phyloP scores from a whole-genome alignment of 2,113 vertebrate genomes.

The Paralichthys olivaceus region DNA sequence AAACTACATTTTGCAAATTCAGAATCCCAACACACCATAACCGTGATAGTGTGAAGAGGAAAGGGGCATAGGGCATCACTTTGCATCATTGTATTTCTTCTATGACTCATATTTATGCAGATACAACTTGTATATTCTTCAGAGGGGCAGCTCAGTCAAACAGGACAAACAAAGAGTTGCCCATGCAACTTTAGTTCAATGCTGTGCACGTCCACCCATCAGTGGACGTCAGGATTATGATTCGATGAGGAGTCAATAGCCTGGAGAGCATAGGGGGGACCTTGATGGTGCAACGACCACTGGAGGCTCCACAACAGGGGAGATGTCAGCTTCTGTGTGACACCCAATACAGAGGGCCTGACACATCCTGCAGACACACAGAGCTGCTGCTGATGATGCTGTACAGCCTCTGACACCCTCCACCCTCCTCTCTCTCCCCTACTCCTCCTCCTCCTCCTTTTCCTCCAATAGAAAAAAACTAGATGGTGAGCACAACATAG shows the following conservation, averaged over 20 bases:
- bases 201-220: too few relatives aligned
- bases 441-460: neutral
- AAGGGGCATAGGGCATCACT: too few relatives aligned
- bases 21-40: too few relatives aligned
- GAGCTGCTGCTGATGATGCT: slow-evolving; percentile 16
- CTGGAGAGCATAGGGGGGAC: neutral
- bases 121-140: too few relatives aligned
- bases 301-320: slow-evolving; percentile 12
- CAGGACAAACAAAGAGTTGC: too few relatives aligned
- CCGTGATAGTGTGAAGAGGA: too few relatives aligned
- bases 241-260: slow-evolving; percentile 23
- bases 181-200: too few relatives aligned
- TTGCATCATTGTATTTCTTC: too few relatives aligned
- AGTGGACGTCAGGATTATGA: neutral
- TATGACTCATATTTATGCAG: too few relatives aligned
- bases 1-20: too few relatives aligned
- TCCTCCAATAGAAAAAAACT: neutral
- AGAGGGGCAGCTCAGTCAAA: too few relatives aligned
- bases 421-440: neutral
- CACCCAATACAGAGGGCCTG: slow-evolving; percentile 40
- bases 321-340: slow-evolving; percentile 55
- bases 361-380: slow-evolving; percentile 57
- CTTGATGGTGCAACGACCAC: neutral
- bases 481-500: slow-evolving; percentile 16
- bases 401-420: slow-evolving; percentile 1